phyloP scores from a whole-genome alignment of 2,888 invertebrate genomes.

The Heteromyza rotundicornis region DNA sequence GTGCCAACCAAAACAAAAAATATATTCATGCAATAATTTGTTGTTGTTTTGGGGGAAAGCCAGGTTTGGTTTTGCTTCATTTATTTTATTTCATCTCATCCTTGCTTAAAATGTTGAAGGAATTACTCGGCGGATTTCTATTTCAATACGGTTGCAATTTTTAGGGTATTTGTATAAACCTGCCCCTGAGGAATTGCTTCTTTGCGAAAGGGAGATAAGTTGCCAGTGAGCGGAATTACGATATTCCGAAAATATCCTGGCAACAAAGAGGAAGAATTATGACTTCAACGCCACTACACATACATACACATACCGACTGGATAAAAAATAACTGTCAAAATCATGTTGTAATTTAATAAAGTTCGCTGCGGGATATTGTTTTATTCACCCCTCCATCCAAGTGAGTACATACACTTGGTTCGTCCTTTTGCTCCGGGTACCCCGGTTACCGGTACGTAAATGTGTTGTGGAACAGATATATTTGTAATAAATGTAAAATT shows the following conservation, averaged over 20 bases:
- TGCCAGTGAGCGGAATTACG: neutral
- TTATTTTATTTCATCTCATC: neutral
- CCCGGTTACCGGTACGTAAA: neutral
- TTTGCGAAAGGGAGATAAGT: neutral
- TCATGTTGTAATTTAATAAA: slow-evolving; percentile 63
- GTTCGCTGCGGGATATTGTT: slow-evolving; percentile 60
- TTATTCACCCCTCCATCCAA: slow-evolving; percentile 32
- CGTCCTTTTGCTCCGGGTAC: too few relatives aligned
- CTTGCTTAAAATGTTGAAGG: neutral
- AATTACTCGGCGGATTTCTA: neutral
- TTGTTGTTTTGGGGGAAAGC: too few relatives aligned
- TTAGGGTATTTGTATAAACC: slow-evolving; percentile 45
- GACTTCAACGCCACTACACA: too few relatives aligned
- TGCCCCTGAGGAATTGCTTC: slow-evolving; percentile 42
- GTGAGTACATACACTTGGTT: neutral
- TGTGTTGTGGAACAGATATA: neutral
- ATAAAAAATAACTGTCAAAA: slow-evolving; percentile 54
- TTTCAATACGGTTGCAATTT: slow-evolving; percentile 14
- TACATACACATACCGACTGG: neutral
- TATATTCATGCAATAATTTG: too few relatives aligned
- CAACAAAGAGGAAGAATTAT: slow-evolving; percentile 1
- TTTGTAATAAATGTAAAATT: slow-evolving; percentile 6
- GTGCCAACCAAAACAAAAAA: too few relatives aligned
- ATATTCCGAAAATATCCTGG: slow-evolving; percentile 10
- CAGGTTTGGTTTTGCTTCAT: neutral